Conservation (phyloP, 2,113 vertebrate species). For the Aptenodytes forsteri region DNA sequence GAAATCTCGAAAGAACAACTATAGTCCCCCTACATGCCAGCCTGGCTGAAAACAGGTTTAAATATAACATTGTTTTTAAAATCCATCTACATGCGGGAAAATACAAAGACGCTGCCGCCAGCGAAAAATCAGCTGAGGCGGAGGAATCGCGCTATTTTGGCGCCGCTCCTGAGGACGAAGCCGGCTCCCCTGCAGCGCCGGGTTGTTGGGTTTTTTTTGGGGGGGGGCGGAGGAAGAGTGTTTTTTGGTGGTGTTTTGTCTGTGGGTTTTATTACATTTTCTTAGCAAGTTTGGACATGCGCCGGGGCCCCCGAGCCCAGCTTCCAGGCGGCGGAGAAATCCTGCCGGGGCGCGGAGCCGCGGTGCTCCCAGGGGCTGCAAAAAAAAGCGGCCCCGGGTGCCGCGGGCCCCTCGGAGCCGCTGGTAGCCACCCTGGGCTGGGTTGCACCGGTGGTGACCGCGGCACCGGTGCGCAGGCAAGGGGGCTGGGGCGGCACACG, state of each 20-base stretch:
- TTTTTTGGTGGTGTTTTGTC: no score
- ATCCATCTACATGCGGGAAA: rapidly evolving
- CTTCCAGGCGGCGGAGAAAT: not conserved
- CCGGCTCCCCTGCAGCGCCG: not conserved
- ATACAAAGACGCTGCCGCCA: not conserved
- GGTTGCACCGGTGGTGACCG: not conserved
- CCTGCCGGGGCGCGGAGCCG: not conserved
- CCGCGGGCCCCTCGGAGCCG: not conserved
- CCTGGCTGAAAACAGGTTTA: not conserved
- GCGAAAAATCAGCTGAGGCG: not conserved
- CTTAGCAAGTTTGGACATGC: no score
- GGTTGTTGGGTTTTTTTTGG: no score
- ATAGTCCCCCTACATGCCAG: not conserved
- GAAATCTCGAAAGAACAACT: not conserved
- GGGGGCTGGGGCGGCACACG: rapidly evolving
- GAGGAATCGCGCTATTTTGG: rapidly evolving
- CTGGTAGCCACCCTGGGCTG: not conserved
- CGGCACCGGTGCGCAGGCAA: not conserved
- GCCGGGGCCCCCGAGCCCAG: not conserved
- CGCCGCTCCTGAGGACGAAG: rapidly evolving
- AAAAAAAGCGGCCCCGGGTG: rapidly evolving
- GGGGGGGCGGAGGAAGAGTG: no score
- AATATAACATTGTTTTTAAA: not conserved
- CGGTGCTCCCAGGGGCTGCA: not conserved
- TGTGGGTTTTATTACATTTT: no score